Conservation (phyloP, 1,140 invertebrate species). For the Euschistus heros region DNA sequence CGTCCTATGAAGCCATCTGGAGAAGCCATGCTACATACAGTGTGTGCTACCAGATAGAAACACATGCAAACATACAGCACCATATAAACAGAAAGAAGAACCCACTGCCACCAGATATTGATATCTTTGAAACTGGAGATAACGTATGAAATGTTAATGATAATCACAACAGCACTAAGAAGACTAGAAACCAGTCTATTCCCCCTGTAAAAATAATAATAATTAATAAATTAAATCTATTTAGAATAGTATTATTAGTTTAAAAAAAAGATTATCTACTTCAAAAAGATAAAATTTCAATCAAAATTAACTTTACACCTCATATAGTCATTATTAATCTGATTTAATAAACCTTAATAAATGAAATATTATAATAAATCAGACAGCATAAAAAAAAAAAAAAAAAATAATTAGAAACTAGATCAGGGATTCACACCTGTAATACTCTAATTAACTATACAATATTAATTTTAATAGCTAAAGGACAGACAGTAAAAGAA, state of each 20-base stretch:
- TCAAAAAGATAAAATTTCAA: not conserved
- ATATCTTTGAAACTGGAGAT: conserved; percentile 41
- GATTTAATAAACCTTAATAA: not conserved
- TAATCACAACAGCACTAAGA: conserved; percentile 59
- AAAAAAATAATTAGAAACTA: too few species aligned
- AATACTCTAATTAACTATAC: too few species aligned
- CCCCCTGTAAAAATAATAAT: conserved; percentile 39
- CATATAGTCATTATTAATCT: not conserved
- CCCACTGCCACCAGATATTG: not conserved
- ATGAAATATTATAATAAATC: not conserved
- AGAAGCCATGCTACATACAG: conserved; percentile 20
- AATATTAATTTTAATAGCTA: too few species aligned
- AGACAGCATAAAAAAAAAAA: too few species aligned
- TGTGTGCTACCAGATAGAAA: conserved; percentile 24
- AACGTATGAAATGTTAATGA: conserved; percentile 76
- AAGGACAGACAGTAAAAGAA: too few species aligned
- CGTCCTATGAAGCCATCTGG: conserved; percentile 17
- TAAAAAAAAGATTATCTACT: not conserved
- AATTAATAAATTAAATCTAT: not conserved
- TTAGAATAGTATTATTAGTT: not conserved
- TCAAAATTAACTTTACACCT: not conserved
- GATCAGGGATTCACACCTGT: too few species aligned
- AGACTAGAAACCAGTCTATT: conserved; percentile 57
- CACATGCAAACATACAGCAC: conserved; percentile 22
- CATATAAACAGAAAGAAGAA: conserved; percentile 17